Evolutionary conservation across 2,797 vertebrate species (phyloP).

Genomic region (Scolopax bukidnonensis): DNA sequence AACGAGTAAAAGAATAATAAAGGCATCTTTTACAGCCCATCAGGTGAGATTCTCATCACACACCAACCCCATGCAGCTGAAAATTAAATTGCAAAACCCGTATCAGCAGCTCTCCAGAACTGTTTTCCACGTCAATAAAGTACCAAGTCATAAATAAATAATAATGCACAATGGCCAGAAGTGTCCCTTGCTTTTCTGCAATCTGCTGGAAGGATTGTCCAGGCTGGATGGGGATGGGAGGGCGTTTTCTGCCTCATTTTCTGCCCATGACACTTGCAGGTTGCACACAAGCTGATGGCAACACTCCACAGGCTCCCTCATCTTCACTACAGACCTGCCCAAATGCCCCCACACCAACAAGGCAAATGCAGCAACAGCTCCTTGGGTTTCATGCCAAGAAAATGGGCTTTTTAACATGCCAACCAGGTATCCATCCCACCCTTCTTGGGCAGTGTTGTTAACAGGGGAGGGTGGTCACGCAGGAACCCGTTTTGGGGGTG

Average conservation of each 20-base stretch:
- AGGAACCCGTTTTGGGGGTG: background rate
- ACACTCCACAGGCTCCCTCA: rapidly evolving
- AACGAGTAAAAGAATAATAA: background rate
- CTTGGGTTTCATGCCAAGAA: background rate
- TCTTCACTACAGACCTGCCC: rapidly evolving
- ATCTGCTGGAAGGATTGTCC: background rate
- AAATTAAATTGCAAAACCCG: background rate
- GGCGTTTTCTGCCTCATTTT: background rate
- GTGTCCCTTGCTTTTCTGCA: background rate
- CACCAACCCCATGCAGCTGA: background rate
- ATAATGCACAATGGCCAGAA: background rate
- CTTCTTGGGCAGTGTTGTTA: background rate
- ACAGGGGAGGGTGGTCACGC: background rate
- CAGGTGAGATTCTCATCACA: background rate
- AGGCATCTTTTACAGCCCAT: background rate
- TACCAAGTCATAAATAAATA: background rate
- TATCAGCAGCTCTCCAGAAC: background rate
- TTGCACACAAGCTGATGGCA: background rate
- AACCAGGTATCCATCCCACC: background rate
- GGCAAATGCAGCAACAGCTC: background rate
- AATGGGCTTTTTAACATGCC: background rate
- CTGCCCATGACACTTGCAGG: rapidly evolving
- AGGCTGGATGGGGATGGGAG: background rate
- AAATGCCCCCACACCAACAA: rapidly evolving
- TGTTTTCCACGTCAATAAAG: background rate